These are phyloP conservation scores for Nymphalis io DNA, from an alignment of 1,140 invertebrate genomes.

Conservation along the genomic window DNA sequence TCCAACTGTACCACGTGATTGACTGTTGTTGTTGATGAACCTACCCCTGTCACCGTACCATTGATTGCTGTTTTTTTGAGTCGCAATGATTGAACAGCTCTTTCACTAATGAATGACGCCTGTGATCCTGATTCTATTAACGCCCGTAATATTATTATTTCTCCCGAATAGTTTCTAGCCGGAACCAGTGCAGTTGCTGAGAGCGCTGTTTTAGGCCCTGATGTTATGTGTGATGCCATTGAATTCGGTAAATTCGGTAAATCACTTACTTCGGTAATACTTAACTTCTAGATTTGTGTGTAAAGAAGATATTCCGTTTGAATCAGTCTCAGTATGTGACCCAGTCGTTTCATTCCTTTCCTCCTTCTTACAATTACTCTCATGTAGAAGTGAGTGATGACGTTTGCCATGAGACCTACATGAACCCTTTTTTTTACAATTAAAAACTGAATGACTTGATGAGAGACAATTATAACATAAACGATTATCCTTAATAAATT, in stretches of 20 bases:
- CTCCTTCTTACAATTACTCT: too few relatives aligned
- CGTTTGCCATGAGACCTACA: constrained; percentile 23
- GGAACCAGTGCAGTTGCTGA: neutral
- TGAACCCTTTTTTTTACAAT: constrained; percentile 26
- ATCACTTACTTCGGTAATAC: too few relatives aligned
- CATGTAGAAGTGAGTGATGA: neutral
- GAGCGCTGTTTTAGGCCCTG: neutral
- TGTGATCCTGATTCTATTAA: neutral
- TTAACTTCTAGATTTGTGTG: too few relatives aligned
- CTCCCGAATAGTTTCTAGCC: neutral
- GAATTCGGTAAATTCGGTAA: too few relatives aligned
- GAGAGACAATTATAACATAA: constrained; percentile 30
- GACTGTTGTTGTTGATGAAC: neutral
- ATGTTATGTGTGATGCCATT: too few relatives aligned
- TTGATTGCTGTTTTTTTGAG: neutral
- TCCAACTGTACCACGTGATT: neutral
- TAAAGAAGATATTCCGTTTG: too few relatives aligned
- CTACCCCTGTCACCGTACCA: neutral
- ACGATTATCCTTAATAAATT: constrained; percentile 21
- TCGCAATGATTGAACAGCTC: neutral
- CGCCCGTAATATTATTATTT: neutral
- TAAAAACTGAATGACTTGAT: constrained; percentile 20
- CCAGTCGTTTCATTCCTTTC: too few relatives aligned
- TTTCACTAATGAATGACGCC: constrained; percentile 1
- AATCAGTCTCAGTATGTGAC: too few relatives aligned